Evolutionary conservation across 2,797 vertebrate species (phyloP), one percentile per base, ranked within the genome.

Genomic region (Tokudaia muenninki): DNA sequence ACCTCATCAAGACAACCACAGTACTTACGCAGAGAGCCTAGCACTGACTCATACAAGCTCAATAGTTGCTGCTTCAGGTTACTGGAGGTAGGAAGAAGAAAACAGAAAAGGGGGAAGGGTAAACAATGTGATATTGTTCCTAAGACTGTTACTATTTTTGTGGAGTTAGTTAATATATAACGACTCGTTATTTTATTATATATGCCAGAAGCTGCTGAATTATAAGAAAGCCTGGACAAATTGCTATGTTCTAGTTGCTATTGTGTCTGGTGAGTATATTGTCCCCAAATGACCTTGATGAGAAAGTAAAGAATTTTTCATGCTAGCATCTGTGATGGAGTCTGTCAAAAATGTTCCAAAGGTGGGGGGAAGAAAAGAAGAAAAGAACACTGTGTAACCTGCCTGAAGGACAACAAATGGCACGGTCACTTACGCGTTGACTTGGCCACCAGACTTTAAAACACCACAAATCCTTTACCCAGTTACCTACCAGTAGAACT

Each of bases 111-210:
- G 24, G 41, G 95, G 44, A 7, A n/a, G 3, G 29, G 17, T 61
- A 57, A 34, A 3, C 6, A 50, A 12, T 67, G 22, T 44, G n/a
- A 87, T 82, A 92, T 29, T 82, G 52, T 91, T 26, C 86, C 95
- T 97, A 93, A 97, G 98, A 94, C 78, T 84, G 44, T 81, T 94
- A 87, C 94, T 98, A 98, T 98, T 98, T 98, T 98, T 98, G 96
- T 96, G 97, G 97, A 97, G 97, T 98, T 98, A 98, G 98, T 98
- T 98, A 97, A 98, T 98, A 98, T 99, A 98, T 98, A 98, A 97
- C 90, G 95, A 96, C 97, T 47, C 50, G 98, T 96, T 96, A 79
- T 94, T 31, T 67, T 34, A 19, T 70, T n/a, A 70, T 3, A 70
- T n/a, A 70, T 70, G 67, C 93, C 55, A 93, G 47, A 87, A 91